A percentile compares a stretch with the other conserved stretches of the same genome.
Evolutionary conservation across 1,140 invertebrate genomes (phyloP).

Genomic region (Drosophila hydei): DNA sequence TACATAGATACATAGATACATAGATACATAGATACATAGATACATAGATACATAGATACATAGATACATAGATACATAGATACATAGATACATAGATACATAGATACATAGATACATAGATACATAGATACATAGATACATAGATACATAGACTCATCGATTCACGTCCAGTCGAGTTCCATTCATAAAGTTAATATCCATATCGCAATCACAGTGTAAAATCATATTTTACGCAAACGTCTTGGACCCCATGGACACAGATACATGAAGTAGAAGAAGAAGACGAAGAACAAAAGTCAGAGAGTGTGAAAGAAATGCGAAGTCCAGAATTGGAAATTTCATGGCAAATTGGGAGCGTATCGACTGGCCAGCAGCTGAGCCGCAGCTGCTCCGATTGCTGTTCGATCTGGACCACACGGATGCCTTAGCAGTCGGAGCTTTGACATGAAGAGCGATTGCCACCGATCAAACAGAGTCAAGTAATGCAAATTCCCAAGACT

Average conservation of each 20-base stretch:
- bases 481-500: slow-evolving; percentile 38
- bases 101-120: too few relatives aligned
- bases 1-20: too few relatives aligned
- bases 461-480: slow-evolving; percentile 5
- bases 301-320: slow-evolving; percentile 39
- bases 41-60: too few relatives aligned
- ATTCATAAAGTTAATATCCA: slow-evolving; percentile 24
- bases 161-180: not conserved
- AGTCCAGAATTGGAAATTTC: slow-evolving; percentile 68
- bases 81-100: too few relatives aligned
- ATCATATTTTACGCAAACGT: slow-evolving; percentile 39
- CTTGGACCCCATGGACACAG: slow-evolving; percentile 10
- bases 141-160: too few relatives aligned
- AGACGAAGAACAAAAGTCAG: slow-evolving; percentile 2
- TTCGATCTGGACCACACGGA: slow-evolving; percentile 24
- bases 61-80: too few relatives aligned
- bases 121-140: too few relatives aligned
- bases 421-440: slow-evolving; percentile 17
- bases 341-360: slow-evolving; percentile 73
- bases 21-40: too few relatives aligned
- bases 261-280: not conserved
- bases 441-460: slow-evolving; percentile 35
- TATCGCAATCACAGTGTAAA: slow-evolving; percentile 11
- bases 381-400: slow-evolving; percentile 25
- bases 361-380: slow-evolving; percentile 52